A percentile compares a stretch with the other conserved stretches of the same genome.
phyloP scores from a whole-genome alignment of 2,113 vertebrate species.

The Corythornis cristatus region DNA sequence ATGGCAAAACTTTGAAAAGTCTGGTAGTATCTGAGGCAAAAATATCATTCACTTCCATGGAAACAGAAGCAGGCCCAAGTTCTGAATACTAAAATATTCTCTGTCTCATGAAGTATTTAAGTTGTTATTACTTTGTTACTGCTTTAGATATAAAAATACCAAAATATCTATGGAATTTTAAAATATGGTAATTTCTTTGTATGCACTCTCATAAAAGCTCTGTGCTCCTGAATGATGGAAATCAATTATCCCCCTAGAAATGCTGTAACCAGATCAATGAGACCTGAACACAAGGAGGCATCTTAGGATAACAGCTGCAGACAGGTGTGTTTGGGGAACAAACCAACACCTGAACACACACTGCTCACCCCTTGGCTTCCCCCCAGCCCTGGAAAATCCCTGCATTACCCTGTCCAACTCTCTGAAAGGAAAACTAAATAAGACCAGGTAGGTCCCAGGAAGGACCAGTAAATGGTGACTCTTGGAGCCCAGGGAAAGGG shows the following conservation, averaged over 20 bases:
- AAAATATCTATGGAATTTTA: not conserved
- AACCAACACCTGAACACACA: not conserved
- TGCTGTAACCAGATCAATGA: slow-evolving; percentile 65
- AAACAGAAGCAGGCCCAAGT: slow-evolving; percentile 5
- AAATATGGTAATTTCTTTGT: slow-evolving; percentile 20
- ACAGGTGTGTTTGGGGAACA: slow-evolving; percentile 18
- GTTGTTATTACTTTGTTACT: not conserved
- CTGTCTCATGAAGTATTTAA: not conserved
- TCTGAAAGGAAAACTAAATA: not conserved
- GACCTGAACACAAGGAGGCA: slow-evolving; percentile 69
- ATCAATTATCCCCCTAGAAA: slow-evolving; percentile 37
- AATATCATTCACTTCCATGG: slow-evolving; percentile 16
- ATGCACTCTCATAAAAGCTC: not conserved
- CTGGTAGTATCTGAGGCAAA: not conserved
- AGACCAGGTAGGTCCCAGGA: not conserved
- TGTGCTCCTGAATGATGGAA: not conserved
- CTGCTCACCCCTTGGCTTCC: not conserved
- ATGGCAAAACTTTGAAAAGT: not conserved
- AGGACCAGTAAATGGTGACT: not conserved
- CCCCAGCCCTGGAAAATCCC: not conserved
- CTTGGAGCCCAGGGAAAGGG: not conserved
- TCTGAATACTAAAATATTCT: not conserved
- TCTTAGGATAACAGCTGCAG: slow-evolving; percentile 72
- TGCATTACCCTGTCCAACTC: not conserved
- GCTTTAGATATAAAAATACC: not conserved